Evolutionary conservation across 2,888 invertebrate species (phyloP).

Genomic region (Thera britannica): DNA sequence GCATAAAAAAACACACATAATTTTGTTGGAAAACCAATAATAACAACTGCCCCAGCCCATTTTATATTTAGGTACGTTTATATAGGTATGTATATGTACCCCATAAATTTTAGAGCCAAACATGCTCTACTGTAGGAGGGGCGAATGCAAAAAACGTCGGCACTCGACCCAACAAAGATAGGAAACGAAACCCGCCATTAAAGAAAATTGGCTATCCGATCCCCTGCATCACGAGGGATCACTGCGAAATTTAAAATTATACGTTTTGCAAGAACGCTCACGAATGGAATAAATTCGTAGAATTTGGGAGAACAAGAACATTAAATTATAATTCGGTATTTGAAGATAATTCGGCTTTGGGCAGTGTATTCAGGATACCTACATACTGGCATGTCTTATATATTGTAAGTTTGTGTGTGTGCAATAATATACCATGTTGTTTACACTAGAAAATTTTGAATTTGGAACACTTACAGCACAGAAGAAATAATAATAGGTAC

Average conservation of each 20-base stretch:
- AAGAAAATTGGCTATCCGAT: slow-evolving; percentile 76
- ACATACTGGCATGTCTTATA: neutral
- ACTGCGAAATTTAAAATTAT: slow-evolving; percentile 61
- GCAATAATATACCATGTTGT: too few species aligned
- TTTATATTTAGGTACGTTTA: neutral
- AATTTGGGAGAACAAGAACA: slow-evolving; percentile 8
- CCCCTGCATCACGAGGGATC: slow-evolving; percentile 55
- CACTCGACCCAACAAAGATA: slow-evolving; percentile 75
- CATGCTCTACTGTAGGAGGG: slow-evolving; percentile 64
- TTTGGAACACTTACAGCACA: too few species aligned
- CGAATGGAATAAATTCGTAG: slow-evolving; percentile 18
- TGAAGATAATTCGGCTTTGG: neutral
- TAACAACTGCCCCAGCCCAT: neutral
- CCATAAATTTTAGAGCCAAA: slow-evolving; percentile 61
- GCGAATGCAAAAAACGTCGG: slow-evolving; percentile 78
- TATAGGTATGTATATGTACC: slow-evolving; percentile 39
- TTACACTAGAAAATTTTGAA: too few species aligned
- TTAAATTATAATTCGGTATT: neutral
- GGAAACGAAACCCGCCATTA: slow-evolving; percentile 80
- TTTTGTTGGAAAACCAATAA: neutral
- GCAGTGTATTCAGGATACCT: neutral
- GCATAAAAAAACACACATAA: neutral
- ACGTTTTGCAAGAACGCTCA: slow-evolving; percentile 41
- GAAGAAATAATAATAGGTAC: too few species aligned
- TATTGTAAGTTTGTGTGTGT: too few species aligned